These are phyloP conservation scores for Stenurella melanura DNA, from an alignment of 2,888 invertebrate genomes.

Conservation along the genomic window DNA sequence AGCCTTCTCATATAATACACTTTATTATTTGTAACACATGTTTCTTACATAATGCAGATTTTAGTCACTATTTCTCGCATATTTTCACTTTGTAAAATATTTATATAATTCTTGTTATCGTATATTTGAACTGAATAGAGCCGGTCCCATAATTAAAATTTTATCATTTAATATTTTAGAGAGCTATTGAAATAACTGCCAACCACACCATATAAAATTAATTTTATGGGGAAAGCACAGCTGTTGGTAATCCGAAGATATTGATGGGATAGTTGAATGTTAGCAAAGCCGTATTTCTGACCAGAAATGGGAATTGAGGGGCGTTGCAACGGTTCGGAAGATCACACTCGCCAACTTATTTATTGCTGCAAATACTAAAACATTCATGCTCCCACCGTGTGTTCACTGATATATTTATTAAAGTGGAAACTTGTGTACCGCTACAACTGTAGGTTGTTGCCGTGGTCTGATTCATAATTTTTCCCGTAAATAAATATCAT, in stretches of 20 bases:
- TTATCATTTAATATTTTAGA: constrained; percentile 1
- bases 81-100: no score
- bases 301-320: constrained; percentile 46
- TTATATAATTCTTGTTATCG: no score
- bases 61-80: no score
- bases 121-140: background rate
- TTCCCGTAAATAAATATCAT: no score
- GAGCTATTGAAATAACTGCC: background rate
- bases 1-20: no score
- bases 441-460: constrained; percentile 26
- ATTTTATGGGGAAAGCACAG: constrained; percentile 38
- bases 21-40: no score
- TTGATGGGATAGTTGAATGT: constrained; percentile 36
- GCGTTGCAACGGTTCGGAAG: constrained; percentile 42
- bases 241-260: constrained; percentile 42
- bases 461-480: constrained; percentile 35
- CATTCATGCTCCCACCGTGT: constrained; percentile 49
- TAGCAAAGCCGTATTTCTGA: constrained; percentile 25
- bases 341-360: constrained; percentile 52
- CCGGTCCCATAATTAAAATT: background rate
- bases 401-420: constrained; percentile 48
- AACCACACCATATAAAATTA: constrained; percentile 43
- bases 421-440: constrained; percentile 4
- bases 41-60: no score
- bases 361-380: constrained; percentile 52